Evolutionary conservation across 2,113 vertebrate genomes (phyloP), one percentile per base, ranked within the genome.

Genomic region (Merops nubicus): DNA sequence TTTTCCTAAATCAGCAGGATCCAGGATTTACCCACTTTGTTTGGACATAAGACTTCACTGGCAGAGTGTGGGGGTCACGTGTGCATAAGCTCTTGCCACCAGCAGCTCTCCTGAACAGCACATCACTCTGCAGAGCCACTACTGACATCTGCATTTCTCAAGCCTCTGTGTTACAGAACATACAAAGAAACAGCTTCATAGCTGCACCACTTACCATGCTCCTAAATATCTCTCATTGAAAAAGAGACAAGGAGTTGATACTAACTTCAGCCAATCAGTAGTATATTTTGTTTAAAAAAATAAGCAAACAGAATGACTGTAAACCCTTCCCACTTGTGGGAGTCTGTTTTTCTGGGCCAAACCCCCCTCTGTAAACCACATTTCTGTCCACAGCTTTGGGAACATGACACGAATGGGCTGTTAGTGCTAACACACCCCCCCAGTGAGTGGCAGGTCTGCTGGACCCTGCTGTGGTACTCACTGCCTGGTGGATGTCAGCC

Each of bases 401-500:
- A 50, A 28, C 38, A 57, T 4, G n/a, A 13, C 18, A 53, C 28
- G 25, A 26, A 4, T 36, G 5, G 15, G 29, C 3, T 12, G 23
- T 28, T 36, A 25, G 5, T 87, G 67, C 33, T 33, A 38, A 3
- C 29, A 9, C 33, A 12, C 20, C 34, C 9, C 40, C 43, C 72
- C 74, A 26, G 65, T 23, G 26, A 5, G 1, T 33, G 36, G 26
- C 6, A 25, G 19, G 72, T 7, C 25, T 20, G 15, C 1, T 48
- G 12, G 8, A 3, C 50, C 23, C 57, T 20, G 65, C 73, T 45
- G 47, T 6, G 26, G 47, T 80, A 98, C 99, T 99, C 97, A 99
- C 99, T 63, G 99, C 99, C 94, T 99, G 98, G 23, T 98, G 97
- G 91, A 99, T 98, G 69, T 95, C 95, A 40, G 94, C 98, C 97